Evolutionary conservation across 2,888 invertebrate genomes (phyloP).

Genomic region (Nymphalis polychloros): DNA sequence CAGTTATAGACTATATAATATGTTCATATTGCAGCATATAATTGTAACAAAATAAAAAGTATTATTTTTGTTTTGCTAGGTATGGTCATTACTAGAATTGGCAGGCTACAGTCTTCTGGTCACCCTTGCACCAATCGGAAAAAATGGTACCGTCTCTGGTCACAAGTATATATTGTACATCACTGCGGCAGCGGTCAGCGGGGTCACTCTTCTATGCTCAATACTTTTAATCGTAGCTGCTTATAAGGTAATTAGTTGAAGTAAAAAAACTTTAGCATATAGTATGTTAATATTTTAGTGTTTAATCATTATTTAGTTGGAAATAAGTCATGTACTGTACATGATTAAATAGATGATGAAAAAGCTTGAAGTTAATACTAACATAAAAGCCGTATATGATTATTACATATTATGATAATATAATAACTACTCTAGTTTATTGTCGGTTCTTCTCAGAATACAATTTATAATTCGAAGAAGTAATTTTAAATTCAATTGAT

Average conservation of each 20-base stretch:
- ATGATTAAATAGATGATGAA: too few species aligned
- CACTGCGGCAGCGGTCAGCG: conserved; percentile 62
- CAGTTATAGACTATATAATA: too few species aligned
- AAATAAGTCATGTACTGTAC: too few species aligned
- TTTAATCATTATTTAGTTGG: too few species aligned
- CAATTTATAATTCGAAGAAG: too few species aligned
- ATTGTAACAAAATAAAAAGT: neutral
- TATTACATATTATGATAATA: too few species aligned
- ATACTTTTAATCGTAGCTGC: conserved; percentile 66
- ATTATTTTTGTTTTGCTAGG: conserved; percentile 44
- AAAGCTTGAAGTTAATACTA: too few species aligned
- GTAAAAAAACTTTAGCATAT: neutral
- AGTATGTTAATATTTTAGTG: too few species aligned
- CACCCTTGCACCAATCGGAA: conserved; percentile 63
- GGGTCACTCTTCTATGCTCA: conserved; percentile 62
- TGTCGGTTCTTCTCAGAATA: too few species aligned
- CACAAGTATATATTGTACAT: conserved; percentile 59
- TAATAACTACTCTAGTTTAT: too few species aligned
- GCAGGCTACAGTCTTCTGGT: conserved; percentile 61
- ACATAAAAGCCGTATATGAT: too few species aligned
- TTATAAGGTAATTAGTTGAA: conserved; percentile 52
- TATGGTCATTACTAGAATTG: conserved; percentile 68
- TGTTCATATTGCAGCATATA: neutral
- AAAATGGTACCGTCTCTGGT: conserved; percentile 54
- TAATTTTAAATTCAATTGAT: too few species aligned